A percentile compares a stretch with the other conserved stretches of the same genome.
Evolutionary conservation across 1,140 invertebrate species (phyloP).

Genomic region (Calliopsis andreniformis): DNA sequence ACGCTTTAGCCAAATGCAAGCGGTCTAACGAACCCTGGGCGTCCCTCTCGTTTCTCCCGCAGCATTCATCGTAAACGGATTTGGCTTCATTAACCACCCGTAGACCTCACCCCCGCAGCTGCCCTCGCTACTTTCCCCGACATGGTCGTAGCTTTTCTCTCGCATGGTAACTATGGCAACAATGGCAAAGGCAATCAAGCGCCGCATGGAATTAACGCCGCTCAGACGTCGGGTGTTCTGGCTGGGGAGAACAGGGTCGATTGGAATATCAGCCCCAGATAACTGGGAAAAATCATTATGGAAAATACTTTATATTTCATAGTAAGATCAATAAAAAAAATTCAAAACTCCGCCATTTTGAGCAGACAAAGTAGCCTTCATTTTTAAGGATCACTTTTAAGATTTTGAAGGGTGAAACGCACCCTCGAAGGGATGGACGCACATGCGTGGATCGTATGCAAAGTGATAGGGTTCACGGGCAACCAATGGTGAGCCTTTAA

Average conservation of each 20-base stretch:
- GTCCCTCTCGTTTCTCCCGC: constrained; percentile 68
- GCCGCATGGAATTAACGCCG: constrained; percentile 71
- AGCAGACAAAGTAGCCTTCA: background rate
- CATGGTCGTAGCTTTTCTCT: constrained; percentile 42
- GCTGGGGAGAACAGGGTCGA: background rate
- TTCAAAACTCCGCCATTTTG: background rate
- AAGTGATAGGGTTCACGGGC: constrained; percentile 33
- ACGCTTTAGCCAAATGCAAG: constrained; percentile 74
- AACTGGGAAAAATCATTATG: background rate
- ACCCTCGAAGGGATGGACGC: constrained; percentile 34
- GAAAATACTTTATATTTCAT: too few species aligned
- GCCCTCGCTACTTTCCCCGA: constrained; percentile 53
- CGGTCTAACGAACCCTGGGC: constrained; percentile 75
- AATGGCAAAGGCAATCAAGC: constrained; percentile 74
- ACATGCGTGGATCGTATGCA: constrained; percentile 46
- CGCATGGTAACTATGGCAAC: constrained; percentile 77
- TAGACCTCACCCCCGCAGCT: constrained; percentile 51
- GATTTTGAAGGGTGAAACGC: constrained; percentile 28
- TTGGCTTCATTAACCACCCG: constrained; percentile 80
- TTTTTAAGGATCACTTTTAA: constrained; percentile 26
- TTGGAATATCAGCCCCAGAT: background rate
- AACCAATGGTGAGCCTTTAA: constrained; percentile 22
- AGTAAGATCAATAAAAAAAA: too few species aligned
- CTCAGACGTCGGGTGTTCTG: constrained; percentile 11
- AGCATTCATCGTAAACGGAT: constrained; percentile 80